Conservation (phyloP, 1,140 invertebrate genomes). For the Apis mellifera region Amel_HAv3.1 CM009931.2:804501-805000, state of each 20-base stretch:
- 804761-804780: too few relatives aligned
- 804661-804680: neutral
- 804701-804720: neutral
- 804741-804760: neutral
- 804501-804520: conserved; percentile 36
- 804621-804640: conserved; percentile 30
- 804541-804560: conserved; percentile 74
- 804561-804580: conserved; percentile 73
- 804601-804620: conserved; percentile 57
- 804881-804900: neutral
- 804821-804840: neutral
- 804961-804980: conserved; percentile 41
- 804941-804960: too few relatives aligned
- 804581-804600: conserved; percentile 72
- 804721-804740: too few relatives aligned
- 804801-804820: too few relatives aligned
- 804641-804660: conserved; percentile 62
- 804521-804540: conserved; percentile 68
- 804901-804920: neutral
- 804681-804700: neutral
- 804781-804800: too few relatives aligned
- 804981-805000: conserved; percentile 20
- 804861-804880: neutral
- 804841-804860: neutral
- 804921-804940: too few relatives aligned